Conservation (phyloP, 2,888 invertebrate species). For the Oscheius sp. region DNA sequence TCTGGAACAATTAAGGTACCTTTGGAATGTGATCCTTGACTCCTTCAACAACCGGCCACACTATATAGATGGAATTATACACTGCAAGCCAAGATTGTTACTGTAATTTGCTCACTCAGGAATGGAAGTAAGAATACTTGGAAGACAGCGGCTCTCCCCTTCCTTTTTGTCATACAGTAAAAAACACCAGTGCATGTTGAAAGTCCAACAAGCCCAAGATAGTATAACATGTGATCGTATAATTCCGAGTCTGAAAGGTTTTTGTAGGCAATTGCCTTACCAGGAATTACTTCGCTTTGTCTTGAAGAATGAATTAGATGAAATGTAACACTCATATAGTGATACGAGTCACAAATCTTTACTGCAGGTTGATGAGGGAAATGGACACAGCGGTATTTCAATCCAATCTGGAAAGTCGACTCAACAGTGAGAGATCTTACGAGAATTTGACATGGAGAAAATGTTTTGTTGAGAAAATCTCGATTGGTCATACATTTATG, state of each 20-base stretch:
- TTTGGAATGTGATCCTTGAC: no score
- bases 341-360: background rate
- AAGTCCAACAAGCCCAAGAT: no score
- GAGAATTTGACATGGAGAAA: background rate
- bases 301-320: background rate
- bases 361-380: background rate
- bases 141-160: no score
- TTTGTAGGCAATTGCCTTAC: background rate
- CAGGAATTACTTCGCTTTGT: background rate
- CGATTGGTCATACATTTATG: conserved; percentile 7
- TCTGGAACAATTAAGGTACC: no score
- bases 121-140: no score
- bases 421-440: background rate
- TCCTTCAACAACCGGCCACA: no score
- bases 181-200: no score
- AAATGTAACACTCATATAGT: background rate
- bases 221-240: no score
- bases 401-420: background rate
- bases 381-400: background rate
- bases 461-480: background rate
- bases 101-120: no score
- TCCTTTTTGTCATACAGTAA: no score
- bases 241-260: background rate
- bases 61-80: no score
- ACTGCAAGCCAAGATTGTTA: no score